These are phyloP conservation scores for Artibeus jamaicensis DNA, from an alignment of 2,797 vertebrate genomes.

Conservation along the genomic window DNA sequence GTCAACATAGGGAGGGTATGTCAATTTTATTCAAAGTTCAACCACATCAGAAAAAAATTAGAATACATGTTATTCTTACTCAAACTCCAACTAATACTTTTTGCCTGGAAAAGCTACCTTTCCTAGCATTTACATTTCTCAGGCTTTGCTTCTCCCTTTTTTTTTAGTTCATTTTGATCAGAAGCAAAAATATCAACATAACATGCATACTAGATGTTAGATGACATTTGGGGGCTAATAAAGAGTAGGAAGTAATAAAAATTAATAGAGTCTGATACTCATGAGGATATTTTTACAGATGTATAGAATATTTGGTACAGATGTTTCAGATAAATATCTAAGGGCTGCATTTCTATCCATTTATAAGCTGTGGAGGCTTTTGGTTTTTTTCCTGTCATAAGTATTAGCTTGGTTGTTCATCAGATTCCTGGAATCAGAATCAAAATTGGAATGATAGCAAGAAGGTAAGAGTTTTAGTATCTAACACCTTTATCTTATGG, in stretches of 20 bases:
- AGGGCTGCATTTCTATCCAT: not conserved
- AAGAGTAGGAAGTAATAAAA: not conserved
- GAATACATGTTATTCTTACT: not conserved
- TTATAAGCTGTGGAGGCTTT: not conserved
- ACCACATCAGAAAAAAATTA: constrained; percentile 30
- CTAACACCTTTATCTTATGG: not conserved
- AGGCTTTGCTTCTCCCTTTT: not conserved
- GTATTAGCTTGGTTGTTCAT: not conserved
- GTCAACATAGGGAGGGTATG: not conserved
- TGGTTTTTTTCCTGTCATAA: not conserved
- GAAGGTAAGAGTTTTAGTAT: not conserved
- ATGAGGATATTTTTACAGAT: not conserved
- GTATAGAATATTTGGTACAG: not conserved
- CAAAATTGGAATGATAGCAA: not conserved
- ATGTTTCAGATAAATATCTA: constrained; percentile 14
- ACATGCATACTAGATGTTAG: not conserved
- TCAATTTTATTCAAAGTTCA: constrained; percentile 19
- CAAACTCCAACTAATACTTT: not conserved
- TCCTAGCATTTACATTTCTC: not conserved
- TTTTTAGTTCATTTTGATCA: not conserved
- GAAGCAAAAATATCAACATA: not conserved
- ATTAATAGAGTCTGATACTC: not conserved
- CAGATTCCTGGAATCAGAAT: not conserved
- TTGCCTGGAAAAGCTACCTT: not conserved
- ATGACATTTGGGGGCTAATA: not conserved